phyloP scores from a whole-genome alignment of 2,888 invertebrate species.

The Andrena trimmerana region DNA sequence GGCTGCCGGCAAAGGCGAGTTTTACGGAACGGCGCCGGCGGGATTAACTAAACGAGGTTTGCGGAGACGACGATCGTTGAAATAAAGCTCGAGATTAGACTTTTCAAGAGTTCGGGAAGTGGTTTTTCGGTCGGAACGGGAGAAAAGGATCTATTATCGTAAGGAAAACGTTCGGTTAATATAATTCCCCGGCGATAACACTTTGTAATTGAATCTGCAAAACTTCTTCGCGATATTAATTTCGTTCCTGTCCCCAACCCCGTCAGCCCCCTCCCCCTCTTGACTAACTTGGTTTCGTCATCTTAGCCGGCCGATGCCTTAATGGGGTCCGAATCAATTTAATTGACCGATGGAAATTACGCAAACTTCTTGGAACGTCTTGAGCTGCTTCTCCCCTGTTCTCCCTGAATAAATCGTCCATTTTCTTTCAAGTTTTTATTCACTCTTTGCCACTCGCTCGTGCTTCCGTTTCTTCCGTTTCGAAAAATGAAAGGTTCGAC shows the following conservation, averaged over 20 bases:
- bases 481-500: not conserved
- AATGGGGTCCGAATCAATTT: constrained; percentile 40
- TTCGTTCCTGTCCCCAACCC: constrained; percentile 12
- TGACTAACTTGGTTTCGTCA: constrained; percentile 19
- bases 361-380: constrained; percentile 14
- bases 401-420: not conserved
- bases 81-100: constrained; percentile 64
- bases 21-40: constrained; percentile 50
- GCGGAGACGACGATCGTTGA: constrained; percentile 53
- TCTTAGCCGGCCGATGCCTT: constrained; percentile 7
- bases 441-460: not conserved
- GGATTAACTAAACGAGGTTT: constrained; percentile 66
- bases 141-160: constrained; percentile 44
- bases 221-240: constrained; percentile 48
- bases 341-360: constrained; percentile 44
- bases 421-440: not conserved
- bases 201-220: constrained; percentile 55
- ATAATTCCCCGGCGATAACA: constrained; percentile 54
- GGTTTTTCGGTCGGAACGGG: constrained; percentile 36
- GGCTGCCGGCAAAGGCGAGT: constrained; percentile 53
- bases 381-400: not conserved
- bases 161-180: constrained; percentile 42
- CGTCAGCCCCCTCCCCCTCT: not conserved
- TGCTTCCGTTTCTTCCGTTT: not conserved
- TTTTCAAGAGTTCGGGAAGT: constrained; percentile 43